Evolutionary conservation across 2,888 invertebrate species (phyloP).

Genomic region (Masnerella sp.): DNA sequence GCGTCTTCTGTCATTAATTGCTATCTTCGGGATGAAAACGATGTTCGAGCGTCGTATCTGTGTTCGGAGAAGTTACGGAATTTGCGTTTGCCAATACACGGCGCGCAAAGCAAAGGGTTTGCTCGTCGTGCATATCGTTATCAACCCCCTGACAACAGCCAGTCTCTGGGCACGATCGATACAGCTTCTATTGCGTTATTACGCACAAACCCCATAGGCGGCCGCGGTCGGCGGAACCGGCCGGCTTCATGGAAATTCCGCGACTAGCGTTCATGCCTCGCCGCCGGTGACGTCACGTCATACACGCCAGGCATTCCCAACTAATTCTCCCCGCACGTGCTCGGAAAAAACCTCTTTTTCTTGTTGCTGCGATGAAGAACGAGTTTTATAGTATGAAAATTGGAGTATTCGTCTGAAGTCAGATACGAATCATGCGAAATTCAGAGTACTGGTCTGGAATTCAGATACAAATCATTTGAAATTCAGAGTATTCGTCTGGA

Average conservation of each 20-base stretch:
- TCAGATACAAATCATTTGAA: no score
- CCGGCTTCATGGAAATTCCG: slow-evolving; percentile 64
- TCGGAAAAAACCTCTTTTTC: slow-evolving; percentile 1
- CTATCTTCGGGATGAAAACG: no score
- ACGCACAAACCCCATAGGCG: slow-evolving; percentile 70
- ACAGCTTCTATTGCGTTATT: slow-evolving; percentile 73
- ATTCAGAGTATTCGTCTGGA: no score
- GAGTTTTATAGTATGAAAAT: no score
- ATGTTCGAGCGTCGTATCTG: no score
- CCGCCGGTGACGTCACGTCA: slow-evolving; percentile 29
- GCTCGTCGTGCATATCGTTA: slow-evolving; percentile 68
- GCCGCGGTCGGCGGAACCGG: slow-evolving; percentile 42
- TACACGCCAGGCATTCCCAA: slow-evolving; percentile 8
- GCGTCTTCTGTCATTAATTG: no score
- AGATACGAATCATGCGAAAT: no score
- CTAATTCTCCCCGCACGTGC: slow-evolving; percentile 3
- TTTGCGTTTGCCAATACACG: no score
- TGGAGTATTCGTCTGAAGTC: no score
- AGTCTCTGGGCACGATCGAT: slow-evolving; percentile 71
- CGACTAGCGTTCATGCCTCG: slow-evolving; percentile 40
- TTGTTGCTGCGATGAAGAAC: no score
- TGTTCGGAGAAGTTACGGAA: no score
- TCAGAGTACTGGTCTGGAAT: no score
- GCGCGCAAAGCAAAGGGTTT: slow-evolving; percentile 39
- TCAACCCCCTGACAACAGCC: slow-evolving; percentile 73